These are phyloP conservation scores for Clupea harengus DNA, from an alignment of 2,113 vertebrate genomes.

Conservation along the genomic window DNA sequence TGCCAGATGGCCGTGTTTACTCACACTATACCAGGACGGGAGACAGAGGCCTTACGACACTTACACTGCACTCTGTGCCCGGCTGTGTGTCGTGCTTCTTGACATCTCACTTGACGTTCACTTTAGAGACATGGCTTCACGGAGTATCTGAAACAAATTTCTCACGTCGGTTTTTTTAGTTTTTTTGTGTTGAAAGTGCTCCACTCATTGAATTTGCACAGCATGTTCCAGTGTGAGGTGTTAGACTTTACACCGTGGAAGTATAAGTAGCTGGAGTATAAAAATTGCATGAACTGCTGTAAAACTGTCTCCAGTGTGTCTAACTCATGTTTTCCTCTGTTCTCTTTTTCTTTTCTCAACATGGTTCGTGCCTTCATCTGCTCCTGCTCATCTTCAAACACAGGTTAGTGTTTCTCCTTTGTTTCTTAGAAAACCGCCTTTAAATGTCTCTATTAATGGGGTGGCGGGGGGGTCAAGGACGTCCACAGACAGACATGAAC, in stretches of 20 bases:
- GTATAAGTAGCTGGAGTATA: not conserved
- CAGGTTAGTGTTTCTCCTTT: slow-evolving; percentile 60
- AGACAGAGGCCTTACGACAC: not conserved
- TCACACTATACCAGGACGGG: not conserved
- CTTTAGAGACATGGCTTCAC: not conserved
- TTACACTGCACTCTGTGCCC: not conserved
- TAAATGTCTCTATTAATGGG: not conserved
- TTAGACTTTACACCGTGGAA: not conserved
- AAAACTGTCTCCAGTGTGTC: not conserved
- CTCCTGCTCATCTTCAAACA: slow-evolving; percentile 41
- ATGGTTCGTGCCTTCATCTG: slow-evolving; percentile 29
- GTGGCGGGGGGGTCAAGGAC: not conserved
- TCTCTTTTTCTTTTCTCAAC: slow-evolving; percentile 49
- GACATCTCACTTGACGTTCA: not conserved
- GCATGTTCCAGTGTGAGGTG: not conserved
- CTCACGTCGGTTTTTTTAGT: not conserved
- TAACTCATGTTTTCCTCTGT: slow-evolving; percentile 37
- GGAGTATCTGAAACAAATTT: not conserved
- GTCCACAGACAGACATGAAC: not conserved
- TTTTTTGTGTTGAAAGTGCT: not conserved
- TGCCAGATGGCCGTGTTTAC: slow-evolving; percentile 6
- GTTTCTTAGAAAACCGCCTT: not conserved
- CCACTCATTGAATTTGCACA: not conserved
- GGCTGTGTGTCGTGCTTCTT: not conserved
- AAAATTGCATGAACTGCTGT: not conserved